Percentiles rank a stretch among this genome's conserved stretches.
phyloP scores from a whole-genome alignment of 1,140 invertebrate genomes.

The Apis mellifera region DNA sequence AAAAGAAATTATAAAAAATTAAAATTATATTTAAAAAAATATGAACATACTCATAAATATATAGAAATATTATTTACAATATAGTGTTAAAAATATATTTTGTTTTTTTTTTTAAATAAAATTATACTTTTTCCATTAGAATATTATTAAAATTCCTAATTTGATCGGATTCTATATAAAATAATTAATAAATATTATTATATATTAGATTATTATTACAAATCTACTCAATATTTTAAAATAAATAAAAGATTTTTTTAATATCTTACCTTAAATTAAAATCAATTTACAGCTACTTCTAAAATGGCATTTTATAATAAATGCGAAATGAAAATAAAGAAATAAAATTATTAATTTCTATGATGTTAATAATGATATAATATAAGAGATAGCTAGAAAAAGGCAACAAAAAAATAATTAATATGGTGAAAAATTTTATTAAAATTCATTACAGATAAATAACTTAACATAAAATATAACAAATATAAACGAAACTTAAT shows the following conservation, averaged over 20 bases:
- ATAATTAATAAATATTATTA: background rate
- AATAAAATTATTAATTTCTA: background rate
- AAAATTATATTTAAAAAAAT: too few species aligned
- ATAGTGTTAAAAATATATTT: too few species aligned
- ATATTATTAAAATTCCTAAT: too few species aligned
- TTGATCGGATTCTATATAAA: background rate
- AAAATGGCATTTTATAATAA: background rate
- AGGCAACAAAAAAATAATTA: conserved; percentile 58
- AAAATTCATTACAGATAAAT: conserved; percentile 62
- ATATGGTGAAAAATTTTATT: conserved; percentile 63
- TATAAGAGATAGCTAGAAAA: conserved; percentile 23
- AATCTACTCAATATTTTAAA: too few species aligned
- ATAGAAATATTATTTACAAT: too few species aligned
- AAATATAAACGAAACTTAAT: conserved; percentile 57
- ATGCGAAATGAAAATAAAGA: background rate
- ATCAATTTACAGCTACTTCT: background rate
- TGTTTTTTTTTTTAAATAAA: too few species aligned
- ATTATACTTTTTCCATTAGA: too few species aligned
- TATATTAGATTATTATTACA: too few species aligned
- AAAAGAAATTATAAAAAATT: too few species aligned
- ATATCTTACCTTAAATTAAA: background rate
- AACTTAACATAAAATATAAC: conserved; percentile 66
- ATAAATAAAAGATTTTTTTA: background rate
- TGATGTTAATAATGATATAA: background rate
- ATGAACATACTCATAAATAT: too few species aligned